Evolutionary conservation across 2,113 vertebrate genomes (phyloP).

Genomic region (Nipponia nippon): DNA sequence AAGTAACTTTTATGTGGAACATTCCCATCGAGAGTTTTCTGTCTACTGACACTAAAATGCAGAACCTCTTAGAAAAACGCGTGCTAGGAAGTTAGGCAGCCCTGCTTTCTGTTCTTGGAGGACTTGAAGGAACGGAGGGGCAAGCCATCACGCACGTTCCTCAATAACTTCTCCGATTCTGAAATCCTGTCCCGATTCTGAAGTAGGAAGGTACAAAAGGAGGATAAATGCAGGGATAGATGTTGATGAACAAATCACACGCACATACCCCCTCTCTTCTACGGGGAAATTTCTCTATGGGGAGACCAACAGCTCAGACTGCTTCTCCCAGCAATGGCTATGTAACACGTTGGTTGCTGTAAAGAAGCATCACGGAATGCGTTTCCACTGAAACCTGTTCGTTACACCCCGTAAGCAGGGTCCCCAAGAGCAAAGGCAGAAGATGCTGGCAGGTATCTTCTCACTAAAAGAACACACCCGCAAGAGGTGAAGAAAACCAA

Average conservation of each 20-base stretch:
- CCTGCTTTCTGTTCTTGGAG: background rate
- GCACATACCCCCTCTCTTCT: background rate
- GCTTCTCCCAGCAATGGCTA: background rate
- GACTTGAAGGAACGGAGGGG: background rate
- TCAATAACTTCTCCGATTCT: background rate
- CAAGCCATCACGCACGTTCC: background rate
- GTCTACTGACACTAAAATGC: background rate
- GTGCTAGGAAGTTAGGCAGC: background rate
- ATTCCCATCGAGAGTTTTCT: background rate
- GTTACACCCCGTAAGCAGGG: too few species aligned
- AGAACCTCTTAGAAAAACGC: background rate
- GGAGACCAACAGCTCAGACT: background rate
- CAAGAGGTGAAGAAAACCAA: background rate
- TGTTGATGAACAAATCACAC: background rate
- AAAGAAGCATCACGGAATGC: background rate
- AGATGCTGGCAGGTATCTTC: background rate
- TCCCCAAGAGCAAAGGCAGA: background rate
- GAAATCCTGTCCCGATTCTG: background rate
- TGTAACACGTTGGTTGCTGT: background rate
- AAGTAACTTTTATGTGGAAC: background rate
- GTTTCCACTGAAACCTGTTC: background rate
- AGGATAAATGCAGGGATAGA: background rate
- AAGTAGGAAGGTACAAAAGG: background rate
- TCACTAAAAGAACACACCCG: rapidly evolving
- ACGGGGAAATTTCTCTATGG: background rate